Base-by-base conservation (phyloP, 64 coral and sea anemone species). In the Dendronephthya gigantea region DNA sequence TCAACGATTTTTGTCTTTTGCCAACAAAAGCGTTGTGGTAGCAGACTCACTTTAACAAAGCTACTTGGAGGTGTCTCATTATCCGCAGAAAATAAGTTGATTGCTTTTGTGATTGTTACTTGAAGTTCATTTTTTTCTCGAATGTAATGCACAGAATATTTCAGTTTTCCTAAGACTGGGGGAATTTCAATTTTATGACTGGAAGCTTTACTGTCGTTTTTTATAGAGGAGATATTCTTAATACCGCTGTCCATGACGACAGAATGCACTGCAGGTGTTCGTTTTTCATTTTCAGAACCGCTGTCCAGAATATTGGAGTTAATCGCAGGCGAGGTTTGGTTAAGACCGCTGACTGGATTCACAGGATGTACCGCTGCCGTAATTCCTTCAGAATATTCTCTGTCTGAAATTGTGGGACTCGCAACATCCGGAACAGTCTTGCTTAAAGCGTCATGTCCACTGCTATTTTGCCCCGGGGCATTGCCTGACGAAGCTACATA, bases 1-100 rank as follows among this genome's bases (percentile, higher is more conserved):
- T 91, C 81, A 28, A 91, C 41, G 2, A 91, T 90, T 58, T 93
- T 90, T 2, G 94, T 97, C 48, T 89, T 86, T 50, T 97, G 94
- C 94, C 94, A 97, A 39, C 94, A 97, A 69, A 91, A 97, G 40
- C 93, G 91, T 55, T 97, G 94, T 1, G 94, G 94, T 3, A 97
- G 69, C 6, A 97, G 69, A 56, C 87, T 87, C 30, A 97, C 47
- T 70, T 97, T 97, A 0, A 93, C 94, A 81, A 90, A 91, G 1
- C 91, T 90, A n/a, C 84, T 97, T 0, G 93, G 88, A 10, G 88
- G 87, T 40, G 93, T 87, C 27, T 84, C 72, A 51, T 93, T 93
- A 31, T 93, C 89, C 31, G 48, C 81, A 37, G 89, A 85, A 5
- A 84, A 88, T 45, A 97, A 84, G 39, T 85, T 87, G 47, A 83